phyloP scores from a whole-genome alignment of 2,888 invertebrate genomes.

The Caenorhabditis imperialis region DNA sequence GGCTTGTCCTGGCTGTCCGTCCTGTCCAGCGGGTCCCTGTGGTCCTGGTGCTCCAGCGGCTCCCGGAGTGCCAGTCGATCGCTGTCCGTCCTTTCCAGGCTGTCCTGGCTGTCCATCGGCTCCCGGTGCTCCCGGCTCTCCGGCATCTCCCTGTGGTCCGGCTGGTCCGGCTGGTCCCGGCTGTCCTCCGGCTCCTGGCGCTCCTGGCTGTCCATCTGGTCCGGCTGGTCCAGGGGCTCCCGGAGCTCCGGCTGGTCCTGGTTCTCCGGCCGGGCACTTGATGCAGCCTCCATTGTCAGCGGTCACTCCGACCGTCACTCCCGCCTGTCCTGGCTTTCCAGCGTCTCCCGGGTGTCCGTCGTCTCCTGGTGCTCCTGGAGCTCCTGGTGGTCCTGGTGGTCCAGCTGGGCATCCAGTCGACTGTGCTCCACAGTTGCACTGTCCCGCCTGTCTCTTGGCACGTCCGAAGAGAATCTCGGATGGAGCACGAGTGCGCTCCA shows the following conservation, averaged over 20 bases:
- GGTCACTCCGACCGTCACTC: constrained; percentile 28
- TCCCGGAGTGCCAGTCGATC: constrained; percentile 59
- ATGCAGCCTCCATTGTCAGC: constrained; percentile 36
- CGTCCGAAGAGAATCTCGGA: constrained; percentile 49
- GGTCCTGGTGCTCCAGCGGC: constrained; percentile 56
- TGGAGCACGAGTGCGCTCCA: constrained; percentile 44
- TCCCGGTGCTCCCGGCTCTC: constrained; percentile 58
- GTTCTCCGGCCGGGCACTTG: constrained; percentile 58
- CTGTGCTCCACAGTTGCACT: constrained; percentile 52
- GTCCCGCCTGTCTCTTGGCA: constrained; percentile 42
- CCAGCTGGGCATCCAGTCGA: constrained; percentile 62
- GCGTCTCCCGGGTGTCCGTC: constrained; percentile 65
- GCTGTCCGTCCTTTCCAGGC: constrained; percentile 56
- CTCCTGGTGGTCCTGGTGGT: constrained; percentile 67
- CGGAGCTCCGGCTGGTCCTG: constrained; percentile 57
- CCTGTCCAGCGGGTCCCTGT: constrained; percentile 53
- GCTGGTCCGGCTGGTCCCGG: constrained; percentile 60
- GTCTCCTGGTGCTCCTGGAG: constrained; percentile 64
- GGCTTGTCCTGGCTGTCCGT: constrained; percentile 56
- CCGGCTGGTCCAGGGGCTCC: constrained; percentile 61
- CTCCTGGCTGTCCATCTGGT: constrained; percentile 58
- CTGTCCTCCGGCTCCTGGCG: constrained; percentile 59
- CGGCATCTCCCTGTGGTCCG: constrained; percentile 62
- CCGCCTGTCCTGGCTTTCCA: constrained; percentile 60
- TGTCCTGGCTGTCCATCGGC: constrained; percentile 58